A percentile compares a stretch with the other conserved stretches of the same genome.
These are phyloP conservation scores for Meda fulgida DNA, from an alignment of 2,797 vertebrate species.

Conservation along the genomic window DNA sequence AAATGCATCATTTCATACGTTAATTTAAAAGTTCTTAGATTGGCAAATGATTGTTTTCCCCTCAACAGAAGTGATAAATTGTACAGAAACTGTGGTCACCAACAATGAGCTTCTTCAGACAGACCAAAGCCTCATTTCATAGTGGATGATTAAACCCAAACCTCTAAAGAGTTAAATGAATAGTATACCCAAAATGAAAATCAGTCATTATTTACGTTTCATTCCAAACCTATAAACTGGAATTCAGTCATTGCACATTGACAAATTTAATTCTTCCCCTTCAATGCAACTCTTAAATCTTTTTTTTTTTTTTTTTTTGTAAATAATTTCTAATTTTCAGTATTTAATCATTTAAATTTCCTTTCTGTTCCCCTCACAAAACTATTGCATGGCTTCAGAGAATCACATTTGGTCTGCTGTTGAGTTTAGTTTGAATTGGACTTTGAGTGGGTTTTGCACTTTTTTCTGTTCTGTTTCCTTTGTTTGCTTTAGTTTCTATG, in stretches of 20 bases:
- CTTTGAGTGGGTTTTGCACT: too few relatives aligned
- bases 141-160: not conserved
- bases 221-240: not conserved
- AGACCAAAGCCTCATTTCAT: not conserved
- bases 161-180: not conserved
- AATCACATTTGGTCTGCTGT: too few relatives aligned
- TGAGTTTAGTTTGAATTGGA: not conserved
- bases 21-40: slow-evolving; percentile 46
- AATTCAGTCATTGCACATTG: not conserved
- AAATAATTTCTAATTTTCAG: not conserved
- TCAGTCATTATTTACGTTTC: not conserved
- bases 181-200: not conserved
- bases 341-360: not conserved
- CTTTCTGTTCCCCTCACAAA: not conserved
- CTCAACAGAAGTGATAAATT: not conserved
- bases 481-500: not conserved
- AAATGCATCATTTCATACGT: slow-evolving; percentile 35
- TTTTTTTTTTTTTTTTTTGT: not conserved
- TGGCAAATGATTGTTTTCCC: slow-evolving; percentile 30
- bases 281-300: not conserved
- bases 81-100: not conserved
- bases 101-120: not conserved
- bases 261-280: not conserved
- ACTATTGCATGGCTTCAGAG: not conserved
- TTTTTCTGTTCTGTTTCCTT: not conserved